Conservation (phyloP, 2,113 vertebrate genomes). For the Pagrus major region DNA sequence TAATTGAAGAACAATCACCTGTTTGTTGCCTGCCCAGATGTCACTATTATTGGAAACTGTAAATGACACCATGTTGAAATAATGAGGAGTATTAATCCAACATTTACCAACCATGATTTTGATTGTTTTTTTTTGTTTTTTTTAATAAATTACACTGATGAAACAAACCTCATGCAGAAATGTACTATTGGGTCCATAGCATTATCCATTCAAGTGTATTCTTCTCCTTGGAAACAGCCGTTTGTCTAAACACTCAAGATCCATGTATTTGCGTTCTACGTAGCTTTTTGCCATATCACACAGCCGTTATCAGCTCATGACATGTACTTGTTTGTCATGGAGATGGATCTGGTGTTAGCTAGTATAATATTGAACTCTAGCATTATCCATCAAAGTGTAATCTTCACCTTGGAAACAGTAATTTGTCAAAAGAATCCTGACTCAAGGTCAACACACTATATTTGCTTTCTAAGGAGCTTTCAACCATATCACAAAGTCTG, state of each 20-base stretch:
- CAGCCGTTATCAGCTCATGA: too few species aligned
- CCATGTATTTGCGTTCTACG: too few species aligned
- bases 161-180: not conserved
- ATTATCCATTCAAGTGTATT: too few species aligned
- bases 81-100: not conserved
- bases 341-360: too few species aligned
- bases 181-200: too few species aligned
- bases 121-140: not conserved
- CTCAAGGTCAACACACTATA: too few species aligned
- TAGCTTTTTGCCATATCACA: too few species aligned
- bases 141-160: not conserved
- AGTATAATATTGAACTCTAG: not conserved
- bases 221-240: too few species aligned
- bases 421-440: not conserved
- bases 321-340: not conserved
- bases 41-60: not conserved
- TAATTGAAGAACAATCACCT: slow-evolving; percentile 35
- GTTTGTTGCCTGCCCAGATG: slow-evolving; percentile 4
- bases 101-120: not conserved
- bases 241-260: too few species aligned
- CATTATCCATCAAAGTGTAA: not conserved
- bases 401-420: not conserved
- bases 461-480: too few species aligned
- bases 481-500: not conserved
- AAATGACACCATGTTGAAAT: not conserved